These are phyloP conservation scores for Pantherophis guttatus DNA, from an alignment of 2,113 vertebrate species.

Conservation along the genomic window DNA sequence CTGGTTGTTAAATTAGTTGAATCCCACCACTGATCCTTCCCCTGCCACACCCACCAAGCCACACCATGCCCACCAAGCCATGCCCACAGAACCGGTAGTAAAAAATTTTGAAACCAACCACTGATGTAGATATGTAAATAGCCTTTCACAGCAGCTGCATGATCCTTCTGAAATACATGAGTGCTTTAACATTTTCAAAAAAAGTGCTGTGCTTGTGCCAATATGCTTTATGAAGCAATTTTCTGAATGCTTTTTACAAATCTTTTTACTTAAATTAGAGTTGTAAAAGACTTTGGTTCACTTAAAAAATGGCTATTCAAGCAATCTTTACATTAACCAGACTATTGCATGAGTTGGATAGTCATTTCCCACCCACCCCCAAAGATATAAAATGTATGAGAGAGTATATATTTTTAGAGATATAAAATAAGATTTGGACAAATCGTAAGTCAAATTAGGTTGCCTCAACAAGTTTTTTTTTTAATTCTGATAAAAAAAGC, in stretches of 20 bases:
- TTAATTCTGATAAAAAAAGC: not conserved
- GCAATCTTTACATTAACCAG: not conserved
- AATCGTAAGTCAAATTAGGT: not conserved
- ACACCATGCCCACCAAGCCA: too few relatives aligned
- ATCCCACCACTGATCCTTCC: too few relatives aligned
- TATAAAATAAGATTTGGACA: not conserved
- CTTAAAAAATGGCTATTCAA: not conserved
- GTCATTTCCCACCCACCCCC: not conserved
- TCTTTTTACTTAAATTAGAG: not conserved
- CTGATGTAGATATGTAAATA: not conserved
- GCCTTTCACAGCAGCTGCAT: not conserved
- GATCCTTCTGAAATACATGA: not conserved
- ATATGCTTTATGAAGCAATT: not conserved
- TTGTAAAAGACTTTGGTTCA: not conserved
- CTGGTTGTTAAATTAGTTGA: too few relatives aligned
- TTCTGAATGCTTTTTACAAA: not conserved
- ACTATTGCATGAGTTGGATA: not conserved
- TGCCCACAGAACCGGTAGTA: too few relatives aligned
- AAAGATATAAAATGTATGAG: not conserved
- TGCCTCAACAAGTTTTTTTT: not conserved
- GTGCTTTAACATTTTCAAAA: not conserved
- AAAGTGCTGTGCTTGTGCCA: not conserved
- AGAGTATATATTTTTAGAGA: not conserved
- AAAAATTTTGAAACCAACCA: too few relatives aligned
- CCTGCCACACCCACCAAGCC: too few relatives aligned